A percentile compares a stretch with the other conserved stretches of the same genome.
Conservation (phyloP, 1,140 invertebrate species). For the Teleopsis dalmanni region DNA sequence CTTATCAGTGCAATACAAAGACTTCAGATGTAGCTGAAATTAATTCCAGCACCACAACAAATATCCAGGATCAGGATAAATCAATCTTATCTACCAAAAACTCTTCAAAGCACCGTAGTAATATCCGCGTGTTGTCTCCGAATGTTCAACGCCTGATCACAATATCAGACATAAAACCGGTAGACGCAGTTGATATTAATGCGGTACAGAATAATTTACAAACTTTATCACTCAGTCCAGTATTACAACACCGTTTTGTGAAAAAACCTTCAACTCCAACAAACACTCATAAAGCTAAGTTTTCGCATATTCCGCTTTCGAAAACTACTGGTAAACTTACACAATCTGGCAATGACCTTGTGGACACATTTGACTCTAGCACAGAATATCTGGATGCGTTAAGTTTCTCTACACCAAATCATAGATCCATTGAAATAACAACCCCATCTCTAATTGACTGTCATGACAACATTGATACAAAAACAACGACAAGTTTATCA, state of each 20-base stretch:
- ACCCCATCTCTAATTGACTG: too few species aligned
- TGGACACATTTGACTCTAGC: slow-evolving; percentile 33
- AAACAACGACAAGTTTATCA: too few species aligned
- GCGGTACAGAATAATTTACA: slow-evolving; percentile 23
- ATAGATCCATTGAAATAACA: too few species aligned
- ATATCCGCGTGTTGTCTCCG: slow-evolving; percentile 37
- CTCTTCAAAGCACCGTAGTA: slow-evolving; percentile 24
- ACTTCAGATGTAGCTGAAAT: too few species aligned
- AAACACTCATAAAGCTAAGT: slow-evolving; percentile 20
- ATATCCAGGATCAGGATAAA: not conserved
- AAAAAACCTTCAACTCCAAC: slow-evolving; percentile 16
- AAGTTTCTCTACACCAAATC: slow-evolving; percentile 6
- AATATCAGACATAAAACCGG: slow-evolving; percentile 29
- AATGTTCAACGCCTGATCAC: slow-evolving; percentile 41
- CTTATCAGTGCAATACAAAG: too few species aligned
- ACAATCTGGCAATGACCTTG: slow-evolving; percentile 38
- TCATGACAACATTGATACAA: too few species aligned
- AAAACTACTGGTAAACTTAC: slow-evolving; percentile 38
- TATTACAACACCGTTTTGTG: slow-evolving; percentile 18
- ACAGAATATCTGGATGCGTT: slow-evolving; percentile 25
- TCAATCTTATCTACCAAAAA: not conserved
- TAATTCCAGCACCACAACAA: not conserved
- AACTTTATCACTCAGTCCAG: slow-evolving; percentile 5
- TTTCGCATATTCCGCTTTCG: slow-evolving; percentile 37
- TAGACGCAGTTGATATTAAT: slow-evolving; percentile 32